A percentile compares a stretch with the other conserved stretches of the same genome.
These are phyloP conservation scores for Mythimna impura DNA, from an alignment of 2,888 invertebrate species.

Conservation along the genomic window DNA sequence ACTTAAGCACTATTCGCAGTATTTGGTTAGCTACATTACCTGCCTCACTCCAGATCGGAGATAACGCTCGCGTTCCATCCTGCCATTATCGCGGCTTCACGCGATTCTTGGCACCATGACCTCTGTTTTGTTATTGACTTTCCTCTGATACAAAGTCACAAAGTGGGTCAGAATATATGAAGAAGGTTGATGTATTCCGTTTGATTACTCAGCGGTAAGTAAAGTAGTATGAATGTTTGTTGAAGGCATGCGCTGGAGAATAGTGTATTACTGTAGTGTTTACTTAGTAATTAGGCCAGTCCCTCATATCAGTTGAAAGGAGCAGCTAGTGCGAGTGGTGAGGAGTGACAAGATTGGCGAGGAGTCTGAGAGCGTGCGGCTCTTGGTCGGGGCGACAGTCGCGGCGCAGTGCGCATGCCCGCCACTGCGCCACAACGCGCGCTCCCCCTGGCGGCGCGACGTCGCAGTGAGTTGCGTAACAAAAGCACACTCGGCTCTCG, in stretches of 20 bases:
- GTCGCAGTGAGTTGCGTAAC: conserved; percentile 90
- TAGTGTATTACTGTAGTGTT: conserved; percentile 1
- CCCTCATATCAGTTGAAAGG: conserved; percentile 49
- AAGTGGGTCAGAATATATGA: conserved; percentile 66
- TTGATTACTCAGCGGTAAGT: conserved; percentile 31
- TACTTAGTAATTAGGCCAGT: conserved; percentile 56
- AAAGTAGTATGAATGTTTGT: conserved; percentile 11
- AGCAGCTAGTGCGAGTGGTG: conserved; percentile 70
- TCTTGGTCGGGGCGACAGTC: conserved; percentile 53
- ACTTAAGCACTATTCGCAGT: conserved; percentile 42
- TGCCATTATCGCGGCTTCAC: conserved; percentile 79
- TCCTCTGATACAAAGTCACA: conserved; percentile 66
- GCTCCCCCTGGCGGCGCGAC: conserved; percentile 88
- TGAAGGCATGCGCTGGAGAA: conserved; percentile 25
- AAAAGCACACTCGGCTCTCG: conserved; percentile 87
- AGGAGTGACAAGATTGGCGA: conserved; percentile 76
- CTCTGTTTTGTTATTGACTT: conserved; percentile 84
- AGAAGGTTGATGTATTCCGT: conserved; percentile 53
- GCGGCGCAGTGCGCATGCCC: conserved; percentile 85
- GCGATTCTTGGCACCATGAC: conserved; percentile 83
- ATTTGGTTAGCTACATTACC: conserved; percentile 57
- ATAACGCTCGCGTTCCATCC: conserved; percentile 79
- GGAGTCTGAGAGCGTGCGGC: conserved; percentile 53
- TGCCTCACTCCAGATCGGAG: conserved; percentile 73
- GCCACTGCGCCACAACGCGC: conserved; percentile 89